Conservation (phyloP, 1,140 invertebrate genomes). For the Ostrea edulis region DNA sequence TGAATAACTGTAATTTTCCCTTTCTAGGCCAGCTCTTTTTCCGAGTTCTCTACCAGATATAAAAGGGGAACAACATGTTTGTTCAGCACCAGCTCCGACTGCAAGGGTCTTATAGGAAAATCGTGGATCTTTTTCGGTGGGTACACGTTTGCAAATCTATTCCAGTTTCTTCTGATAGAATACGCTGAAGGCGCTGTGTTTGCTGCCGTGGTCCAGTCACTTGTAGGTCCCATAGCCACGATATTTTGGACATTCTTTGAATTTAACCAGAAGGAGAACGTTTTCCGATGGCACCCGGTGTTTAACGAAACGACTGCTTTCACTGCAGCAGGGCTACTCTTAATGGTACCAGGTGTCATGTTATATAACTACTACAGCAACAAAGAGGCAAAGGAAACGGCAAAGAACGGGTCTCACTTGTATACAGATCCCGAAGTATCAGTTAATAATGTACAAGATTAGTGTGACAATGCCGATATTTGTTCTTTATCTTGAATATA, state of each 20-base stretch:
- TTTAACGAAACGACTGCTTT: conserved; percentile 64
- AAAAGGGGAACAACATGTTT: conserved; percentile 55
- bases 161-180: conserved; percentile 65
- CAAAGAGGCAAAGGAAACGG: conserved; percentile 55
- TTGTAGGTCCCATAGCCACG: conserved; percentile 62
- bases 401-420: neutral
- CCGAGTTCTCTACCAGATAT: conserved; percentile 51
- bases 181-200: conserved; percentile 66
- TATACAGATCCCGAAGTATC: neutral
- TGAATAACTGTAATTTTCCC: neutral
- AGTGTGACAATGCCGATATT: no score
- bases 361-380: conserved; percentile 67
- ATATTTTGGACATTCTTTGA: conserved; percentile 68
- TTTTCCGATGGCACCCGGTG: conserved; percentile 58
- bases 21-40: conserved; percentile 57
- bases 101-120: conserved; percentile 57
- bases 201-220: conserved; percentile 61
- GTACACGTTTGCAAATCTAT: conserved; percentile 65
- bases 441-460: neutral
- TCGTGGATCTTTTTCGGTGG: conserved; percentile 62
- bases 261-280: conserved; percentile 46
- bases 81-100: conserved; percentile 56
- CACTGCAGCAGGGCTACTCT: conserved; percentile 57
- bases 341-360: conserved; percentile 65
- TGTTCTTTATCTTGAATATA: no score